phyloP scores from a whole-genome alignment of 1,140 invertebrate species.

The Papilio aristodemus region DNA sequence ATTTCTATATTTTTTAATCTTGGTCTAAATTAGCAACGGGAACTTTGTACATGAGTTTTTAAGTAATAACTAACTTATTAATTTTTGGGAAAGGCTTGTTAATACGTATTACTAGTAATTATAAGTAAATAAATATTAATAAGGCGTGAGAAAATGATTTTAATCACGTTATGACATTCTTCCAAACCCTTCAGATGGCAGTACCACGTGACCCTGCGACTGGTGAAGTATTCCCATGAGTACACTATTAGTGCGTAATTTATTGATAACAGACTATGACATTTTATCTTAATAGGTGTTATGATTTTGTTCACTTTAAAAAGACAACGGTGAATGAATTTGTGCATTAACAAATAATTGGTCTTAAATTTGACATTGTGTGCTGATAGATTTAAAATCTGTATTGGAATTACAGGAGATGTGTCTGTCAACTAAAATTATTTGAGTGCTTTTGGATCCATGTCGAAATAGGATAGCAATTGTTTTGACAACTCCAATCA shows the following conservation, averaged over 20 bases:
- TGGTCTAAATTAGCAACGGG: too few species aligned
- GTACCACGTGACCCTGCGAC: background rate
- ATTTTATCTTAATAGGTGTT: background rate
- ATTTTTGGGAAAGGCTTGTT: background rate
- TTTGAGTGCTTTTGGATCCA: too few species aligned
- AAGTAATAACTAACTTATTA: background rate
- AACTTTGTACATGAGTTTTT: too few species aligned
- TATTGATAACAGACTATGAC: background rate
- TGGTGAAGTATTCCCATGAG: background rate
- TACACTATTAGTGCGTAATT: constrained; percentile 1
- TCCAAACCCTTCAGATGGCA: background rate
- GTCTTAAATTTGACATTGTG: too few species aligned
- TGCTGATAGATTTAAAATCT: too few species aligned
- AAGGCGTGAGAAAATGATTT: background rate
- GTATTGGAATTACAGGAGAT: too few species aligned
- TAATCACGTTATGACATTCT: background rate
- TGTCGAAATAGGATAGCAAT: too few species aligned
- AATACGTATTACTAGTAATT: background rate
- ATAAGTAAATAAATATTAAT: background rate
- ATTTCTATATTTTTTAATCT: too few species aligned
- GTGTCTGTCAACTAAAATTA: too few species aligned
- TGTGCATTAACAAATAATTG: too few species aligned
- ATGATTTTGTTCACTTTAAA: background rate
- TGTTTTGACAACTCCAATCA: too few species aligned
- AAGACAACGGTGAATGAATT: background rate